A percentile compares a stretch with the other conserved stretches of the same genome.
Evolutionary conservation across 2,888 invertebrate genomes (phyloP).

Genomic region (Calameuta idolon): DNA sequence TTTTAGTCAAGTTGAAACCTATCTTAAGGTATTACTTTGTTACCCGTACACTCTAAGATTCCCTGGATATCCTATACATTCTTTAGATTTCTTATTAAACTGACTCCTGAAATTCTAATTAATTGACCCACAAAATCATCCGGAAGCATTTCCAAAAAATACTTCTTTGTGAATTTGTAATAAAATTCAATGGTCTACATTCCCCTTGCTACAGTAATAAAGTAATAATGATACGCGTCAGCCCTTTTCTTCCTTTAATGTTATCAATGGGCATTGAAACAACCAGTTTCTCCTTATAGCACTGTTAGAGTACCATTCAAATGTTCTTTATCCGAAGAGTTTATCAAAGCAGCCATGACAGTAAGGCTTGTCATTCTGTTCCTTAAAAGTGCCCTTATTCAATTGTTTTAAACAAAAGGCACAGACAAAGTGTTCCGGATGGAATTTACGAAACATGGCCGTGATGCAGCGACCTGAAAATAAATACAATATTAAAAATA

Average conservation of each 20-base stretch:
- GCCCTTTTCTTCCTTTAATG: background rate
- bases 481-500: slow-evolving; percentile 7
- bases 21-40: background rate
- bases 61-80: background rate
- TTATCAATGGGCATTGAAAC: background rate
- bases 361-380: slow-evolving; percentile 98
- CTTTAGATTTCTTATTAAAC: background rate
- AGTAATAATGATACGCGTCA: background rate
- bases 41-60: background rate
- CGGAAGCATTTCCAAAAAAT: background rate
- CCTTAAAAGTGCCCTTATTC: slow-evolving; percentile 99
- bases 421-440: slow-evolving; percentile 99
- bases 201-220: background rate
- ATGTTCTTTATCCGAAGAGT: slow-evolving; percentile 82
- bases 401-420: slow-evolving; percentile 98
- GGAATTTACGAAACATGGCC: slow-evolving; percentile 99
- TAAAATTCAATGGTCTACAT: background rate
- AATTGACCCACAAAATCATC: background rate
- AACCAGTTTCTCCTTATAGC: background rate
- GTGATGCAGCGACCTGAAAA: slow-evolving; percentile 90
- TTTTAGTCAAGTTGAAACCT: background rate
- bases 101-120: background rate
- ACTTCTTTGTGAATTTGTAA: background rate
- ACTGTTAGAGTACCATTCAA: background rate
- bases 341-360: slow-evolving; percentile 98